These are phyloP conservation scores for Chymomyza fuscimana DNA, from an alignment of 2,888 invertebrate genomes.

Conservation along the genomic window DNA sequence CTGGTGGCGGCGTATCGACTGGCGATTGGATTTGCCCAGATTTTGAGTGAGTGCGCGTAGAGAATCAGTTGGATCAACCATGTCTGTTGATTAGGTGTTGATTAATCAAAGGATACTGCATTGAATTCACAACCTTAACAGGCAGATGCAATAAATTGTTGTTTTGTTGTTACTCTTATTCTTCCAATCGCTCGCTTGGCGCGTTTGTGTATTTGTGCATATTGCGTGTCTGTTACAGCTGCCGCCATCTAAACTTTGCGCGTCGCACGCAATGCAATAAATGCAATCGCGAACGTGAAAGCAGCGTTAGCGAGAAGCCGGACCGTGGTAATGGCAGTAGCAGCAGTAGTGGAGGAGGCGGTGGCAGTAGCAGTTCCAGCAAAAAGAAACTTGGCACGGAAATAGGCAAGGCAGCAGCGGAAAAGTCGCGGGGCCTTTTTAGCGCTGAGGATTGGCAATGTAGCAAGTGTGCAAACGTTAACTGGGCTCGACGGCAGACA, in stretches of 20 bases:
- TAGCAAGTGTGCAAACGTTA: slow-evolving; percentile 99
- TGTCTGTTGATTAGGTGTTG: slow-evolving; percentile 42
- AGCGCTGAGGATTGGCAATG: slow-evolving; percentile 99
- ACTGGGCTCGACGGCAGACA: slow-evolving; percentile 92
- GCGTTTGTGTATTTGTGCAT: slow-evolving; percentile 20
- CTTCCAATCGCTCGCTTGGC: slow-evolving; percentile 35
- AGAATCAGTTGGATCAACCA: slow-evolving; percentile 35
- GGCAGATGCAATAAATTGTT: slow-evolving; percentile 49
- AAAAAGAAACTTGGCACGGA: slow-evolving; percentile 93
- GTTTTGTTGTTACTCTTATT: slow-evolving; percentile 51
- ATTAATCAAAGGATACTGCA: slow-evolving; percentile 28
- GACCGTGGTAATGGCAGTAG: slow-evolving; percentile 63
- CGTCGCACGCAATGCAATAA: slow-evolving; percentile 94
- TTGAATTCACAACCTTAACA: slow-evolving; percentile 31
- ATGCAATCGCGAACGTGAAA: slow-evolving; percentile 82
- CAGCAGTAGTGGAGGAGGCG: slow-evolving; percentile 61
- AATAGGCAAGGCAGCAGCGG: slow-evolving; percentile 98
- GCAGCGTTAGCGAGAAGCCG: slow-evolving; percentile 50
- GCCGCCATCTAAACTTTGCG: slow-evolving; percentile 97
- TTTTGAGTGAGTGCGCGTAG: slow-evolving; percentile 79
- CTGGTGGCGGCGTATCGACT: slow-evolving; percentile 52
- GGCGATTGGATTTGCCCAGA: slow-evolving; percentile 71
- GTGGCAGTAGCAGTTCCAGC: slow-evolving; percentile 61
- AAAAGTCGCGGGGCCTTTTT: slow-evolving; percentile 90
- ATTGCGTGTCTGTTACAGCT: slow-evolving; percentile 78